Base-by-base conservation (phyloP, 1,140 invertebrate species). In the Drosophila persimilis region DNA sequence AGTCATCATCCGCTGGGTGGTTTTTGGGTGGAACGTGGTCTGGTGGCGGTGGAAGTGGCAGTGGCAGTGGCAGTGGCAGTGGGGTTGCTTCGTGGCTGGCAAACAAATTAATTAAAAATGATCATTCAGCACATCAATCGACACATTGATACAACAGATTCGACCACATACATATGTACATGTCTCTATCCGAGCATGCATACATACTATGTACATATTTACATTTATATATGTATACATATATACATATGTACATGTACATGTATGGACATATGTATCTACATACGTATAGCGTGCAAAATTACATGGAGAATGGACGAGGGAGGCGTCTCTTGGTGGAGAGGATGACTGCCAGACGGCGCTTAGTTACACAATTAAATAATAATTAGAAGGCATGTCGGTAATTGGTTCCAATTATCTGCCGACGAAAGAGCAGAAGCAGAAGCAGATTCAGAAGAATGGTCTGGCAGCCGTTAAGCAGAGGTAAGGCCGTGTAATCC, bases 121-220 rank as follows among this genome's bases (percentile, higher is more conserved):
- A 88, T 88, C 83, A 76, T 89, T 86, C 78, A 88, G 54, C 83
- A 88, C 78, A 86, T 86, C 83, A 83, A 88, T 83, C 81, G 81
- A 74, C 81, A 67, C 65, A 72, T 70, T 79, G 75, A 69, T 73
- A 67, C 44, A 63, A 61, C 47, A 48, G 13, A 47, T 61, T 35
- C 57, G 43, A 15, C 58, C 45, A 72, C 26, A 17, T 17, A 17
- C 17, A 80, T 39, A 63, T 24, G 48, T 52, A 59, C 46, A 54
- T 2, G 20, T 43, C 3, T 26, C 24, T 26, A 26, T 5, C 4
- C 24, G 24, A 26, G 24, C 5, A 5, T 26, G 24, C 24, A 26
- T 52, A 59, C 44, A 54, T 44, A 46, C 29, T 17, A 52, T 47
- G 43, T 24, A 55, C 22, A 73, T 9, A 39, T 29, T 48, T 31